These are phyloP conservation scores for Corvus cornix DNA, from an alignment of 2,113 vertebrate species.

Conservation along the genomic window DNA sequence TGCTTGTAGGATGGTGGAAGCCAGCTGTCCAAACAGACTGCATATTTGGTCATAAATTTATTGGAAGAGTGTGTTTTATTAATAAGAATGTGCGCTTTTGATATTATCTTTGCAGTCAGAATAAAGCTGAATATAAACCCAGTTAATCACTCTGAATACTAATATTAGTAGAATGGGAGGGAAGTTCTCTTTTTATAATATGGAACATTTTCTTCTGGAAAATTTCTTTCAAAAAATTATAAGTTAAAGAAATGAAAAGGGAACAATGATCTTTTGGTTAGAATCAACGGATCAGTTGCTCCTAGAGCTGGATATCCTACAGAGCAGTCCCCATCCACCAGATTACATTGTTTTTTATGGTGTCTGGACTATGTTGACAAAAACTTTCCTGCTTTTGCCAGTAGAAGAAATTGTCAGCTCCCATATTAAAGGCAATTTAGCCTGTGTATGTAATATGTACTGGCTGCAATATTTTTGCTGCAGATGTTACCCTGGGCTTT, in stretches of 20 bases:
- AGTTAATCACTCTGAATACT: neutral
- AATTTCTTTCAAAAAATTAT: neutral
- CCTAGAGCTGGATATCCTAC: neutral
- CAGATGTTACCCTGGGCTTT: neutral
- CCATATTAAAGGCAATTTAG: neutral
- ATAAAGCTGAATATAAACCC: neutral
- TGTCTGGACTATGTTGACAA: neutral
- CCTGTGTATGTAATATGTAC: neutral
- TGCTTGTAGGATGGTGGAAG: neutral
- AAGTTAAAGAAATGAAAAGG: neutral
- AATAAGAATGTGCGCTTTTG: neutral
- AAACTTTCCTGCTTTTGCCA: neutral
- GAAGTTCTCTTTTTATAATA: neutral
- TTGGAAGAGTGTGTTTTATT: neutral
- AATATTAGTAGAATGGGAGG: neutral
- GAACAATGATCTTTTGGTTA: neutral
- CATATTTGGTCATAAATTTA: neutral
- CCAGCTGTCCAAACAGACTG: slow-evolving; percentile 36
- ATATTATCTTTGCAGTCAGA: neutral
- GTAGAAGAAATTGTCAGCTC: neutral
- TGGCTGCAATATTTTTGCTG: neutral
- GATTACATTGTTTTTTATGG: neutral
- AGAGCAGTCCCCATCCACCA: neutral
- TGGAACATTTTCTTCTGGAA: neutral
- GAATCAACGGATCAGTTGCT: neutral